Conservation (phyloP, 2,797 vertebrate genomes). For the Squalus acanthias region DNA sequence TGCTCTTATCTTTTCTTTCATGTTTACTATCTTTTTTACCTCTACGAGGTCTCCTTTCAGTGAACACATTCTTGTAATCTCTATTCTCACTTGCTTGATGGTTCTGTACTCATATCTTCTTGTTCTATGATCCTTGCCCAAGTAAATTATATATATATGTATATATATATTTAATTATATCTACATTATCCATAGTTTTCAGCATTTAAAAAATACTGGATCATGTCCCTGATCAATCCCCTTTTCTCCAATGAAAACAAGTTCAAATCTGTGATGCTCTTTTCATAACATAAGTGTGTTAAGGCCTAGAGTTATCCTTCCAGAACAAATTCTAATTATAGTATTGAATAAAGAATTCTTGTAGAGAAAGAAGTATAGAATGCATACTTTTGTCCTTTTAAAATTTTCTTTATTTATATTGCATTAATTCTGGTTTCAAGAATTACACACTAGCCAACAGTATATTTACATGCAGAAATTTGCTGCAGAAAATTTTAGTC, state of each 20-base stretch:
- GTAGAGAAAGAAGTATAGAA: background rate
- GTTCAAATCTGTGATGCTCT: background rate
- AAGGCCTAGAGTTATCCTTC: background rate
- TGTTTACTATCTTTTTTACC: background rate
- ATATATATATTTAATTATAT: background rate
- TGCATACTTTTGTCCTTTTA: constrained; percentile 48
- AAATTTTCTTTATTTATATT: constrained; percentile 73
- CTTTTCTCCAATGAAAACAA: background rate
- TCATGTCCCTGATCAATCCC: background rate
- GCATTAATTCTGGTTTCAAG: constrained; percentile 62
- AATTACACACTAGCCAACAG: constrained; percentile 78
- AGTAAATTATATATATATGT: background rate
- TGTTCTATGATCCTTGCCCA: background rate
- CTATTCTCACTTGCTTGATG: background rate
- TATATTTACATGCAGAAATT: constrained; percentile 83
- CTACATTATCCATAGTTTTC: background rate
- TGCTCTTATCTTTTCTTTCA: background rate
- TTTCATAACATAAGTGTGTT: background rate
- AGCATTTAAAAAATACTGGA: background rate
- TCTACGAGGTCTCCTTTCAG: background rate
- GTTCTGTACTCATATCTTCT: background rate
- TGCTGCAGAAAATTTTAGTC: constrained; percentile 71
- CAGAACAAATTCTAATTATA: background rate
- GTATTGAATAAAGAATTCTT: background rate
- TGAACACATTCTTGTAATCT: background rate